Evolutionary conservation across 2,113 vertebrate species (phyloP).

Genomic region (Oreotrochilus melanogaster): DNA sequence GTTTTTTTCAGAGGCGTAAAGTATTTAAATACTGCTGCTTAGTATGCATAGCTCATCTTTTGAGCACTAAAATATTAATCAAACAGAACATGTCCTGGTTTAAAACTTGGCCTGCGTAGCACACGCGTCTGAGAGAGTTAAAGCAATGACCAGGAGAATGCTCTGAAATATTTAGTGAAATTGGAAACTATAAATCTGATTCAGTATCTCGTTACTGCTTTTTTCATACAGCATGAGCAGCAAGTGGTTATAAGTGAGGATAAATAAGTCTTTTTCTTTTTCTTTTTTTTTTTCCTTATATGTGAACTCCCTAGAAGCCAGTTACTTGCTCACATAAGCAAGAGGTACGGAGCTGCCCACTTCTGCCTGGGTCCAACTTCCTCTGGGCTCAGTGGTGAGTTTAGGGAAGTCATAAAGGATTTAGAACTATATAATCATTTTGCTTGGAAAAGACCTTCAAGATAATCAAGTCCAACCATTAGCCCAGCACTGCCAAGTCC

Average conservation of each 20-base stretch:
- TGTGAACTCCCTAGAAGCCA: background rate
- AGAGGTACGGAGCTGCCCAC: background rate
- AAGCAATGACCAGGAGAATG: slow-evolving; percentile 10
- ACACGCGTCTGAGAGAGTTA: background rate
- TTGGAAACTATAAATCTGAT: slow-evolving; percentile 37
- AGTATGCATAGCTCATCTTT: slow-evolving; percentile 51
- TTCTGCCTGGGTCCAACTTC: background rate
- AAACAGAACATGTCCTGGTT: slow-evolving; percentile 38
- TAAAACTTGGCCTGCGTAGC: slow-evolving; percentile 45
- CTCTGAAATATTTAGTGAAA: slow-evolving; percentile 46
- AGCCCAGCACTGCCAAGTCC: too few species aligned
- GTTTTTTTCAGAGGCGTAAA: background rate
- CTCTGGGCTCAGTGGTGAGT: background rate
- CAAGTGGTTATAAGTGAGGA: background rate
- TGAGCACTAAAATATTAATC: slow-evolving; percentile 14
- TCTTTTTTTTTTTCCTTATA: background rate
- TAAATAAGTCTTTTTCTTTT: background rate
- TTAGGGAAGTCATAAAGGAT: background rate
- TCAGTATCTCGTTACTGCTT: slow-evolving; percentile 16
- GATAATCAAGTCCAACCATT: too few species aligned
- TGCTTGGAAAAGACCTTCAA: too few species aligned
- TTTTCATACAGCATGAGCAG: background rate
- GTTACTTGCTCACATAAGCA: background rate
- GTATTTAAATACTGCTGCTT: slow-evolving; percentile 41
- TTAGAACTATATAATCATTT: too few species aligned